These are phyloP conservation scores for Cybosia mesomella DNA, from an alignment of 2,888 invertebrate species.

Conservation along the genomic window DNA sequence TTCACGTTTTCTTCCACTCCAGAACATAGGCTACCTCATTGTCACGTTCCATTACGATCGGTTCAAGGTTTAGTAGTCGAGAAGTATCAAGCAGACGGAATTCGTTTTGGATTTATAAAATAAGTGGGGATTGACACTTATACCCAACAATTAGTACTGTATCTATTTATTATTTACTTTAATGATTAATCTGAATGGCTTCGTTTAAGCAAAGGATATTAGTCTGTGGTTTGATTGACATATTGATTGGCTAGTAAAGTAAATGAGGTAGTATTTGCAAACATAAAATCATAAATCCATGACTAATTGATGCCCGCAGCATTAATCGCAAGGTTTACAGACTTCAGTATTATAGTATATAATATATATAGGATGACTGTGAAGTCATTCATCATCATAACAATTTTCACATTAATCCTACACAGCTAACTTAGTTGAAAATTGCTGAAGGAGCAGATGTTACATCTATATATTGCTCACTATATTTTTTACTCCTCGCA, in stretches of 20 bases:
- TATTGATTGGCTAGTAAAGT: slow-evolving; percentile 21
- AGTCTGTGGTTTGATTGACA: slow-evolving; percentile 18
- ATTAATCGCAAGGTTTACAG: background rate
- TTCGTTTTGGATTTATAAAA: background rate
- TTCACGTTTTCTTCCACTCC: no score
- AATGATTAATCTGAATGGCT: slow-evolving; percentile 8
- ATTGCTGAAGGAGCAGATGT: background rate
- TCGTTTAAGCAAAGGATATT: slow-evolving; percentile 8
- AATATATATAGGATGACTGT: no score
- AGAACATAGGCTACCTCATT: no score
- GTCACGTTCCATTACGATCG: no score
- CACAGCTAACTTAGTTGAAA: background rate
- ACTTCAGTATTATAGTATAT: background rate
- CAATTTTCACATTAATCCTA: background rate
- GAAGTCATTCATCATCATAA: no score
- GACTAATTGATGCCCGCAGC: background rate
- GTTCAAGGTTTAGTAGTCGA: no score
- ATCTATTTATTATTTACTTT: slow-evolving; percentile 9
- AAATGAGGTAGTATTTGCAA: slow-evolving; percentile 20
- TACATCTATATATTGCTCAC: background rate
- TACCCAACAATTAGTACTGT: slow-evolving; percentile 6
- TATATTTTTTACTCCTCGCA: no score
- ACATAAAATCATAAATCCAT: slow-evolving; percentile 12
- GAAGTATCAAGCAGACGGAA: no score
- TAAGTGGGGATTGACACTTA: background rate